Evolutionary conservation across 2,888 invertebrate genomes (phyloP).

Genomic region (Resseliella maxima): DNA sequence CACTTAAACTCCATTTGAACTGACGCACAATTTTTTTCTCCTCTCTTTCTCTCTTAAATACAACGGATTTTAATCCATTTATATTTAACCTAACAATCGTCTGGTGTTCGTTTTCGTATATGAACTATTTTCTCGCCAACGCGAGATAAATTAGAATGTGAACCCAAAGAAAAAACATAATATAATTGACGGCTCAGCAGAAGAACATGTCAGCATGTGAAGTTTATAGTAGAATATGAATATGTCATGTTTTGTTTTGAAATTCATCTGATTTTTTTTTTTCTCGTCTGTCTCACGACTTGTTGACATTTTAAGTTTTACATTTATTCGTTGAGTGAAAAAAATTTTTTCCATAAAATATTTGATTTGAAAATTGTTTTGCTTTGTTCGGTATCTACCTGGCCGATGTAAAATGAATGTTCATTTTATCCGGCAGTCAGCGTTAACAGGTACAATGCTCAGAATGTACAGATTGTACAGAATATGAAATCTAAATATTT

Average conservation of each 20-base stretch:
- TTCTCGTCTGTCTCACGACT: neutral
- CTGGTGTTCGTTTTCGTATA: neutral
- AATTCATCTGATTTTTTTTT: neutral
- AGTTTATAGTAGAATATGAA: no score
- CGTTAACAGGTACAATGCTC: conserved; percentile 29
- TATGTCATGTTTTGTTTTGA: neutral
- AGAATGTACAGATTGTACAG: neutral
- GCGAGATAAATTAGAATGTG: neutral
- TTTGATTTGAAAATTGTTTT: neutral
- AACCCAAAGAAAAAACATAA: neutral
- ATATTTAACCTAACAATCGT: neutral
- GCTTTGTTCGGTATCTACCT: neutral
- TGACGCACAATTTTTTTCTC: no score
- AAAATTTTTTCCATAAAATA: neutral
- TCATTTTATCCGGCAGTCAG: neutral
- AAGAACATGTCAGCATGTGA: neutral
- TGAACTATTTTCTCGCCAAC: no score
- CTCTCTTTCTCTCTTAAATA: no score
- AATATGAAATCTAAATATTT: conserved; percentile 42
- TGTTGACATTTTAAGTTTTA: conserved; percentile 1
- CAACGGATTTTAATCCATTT: no score
- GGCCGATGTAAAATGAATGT: neutral
- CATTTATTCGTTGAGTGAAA: neutral
- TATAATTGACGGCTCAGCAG: conserved; percentile 6
- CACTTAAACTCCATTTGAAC: no score